Evolutionary conservation across 2,797 vertebrate species (phyloP), one percentile per base, ranked within the genome.

Genomic region (Danionella dracula): DNA sequence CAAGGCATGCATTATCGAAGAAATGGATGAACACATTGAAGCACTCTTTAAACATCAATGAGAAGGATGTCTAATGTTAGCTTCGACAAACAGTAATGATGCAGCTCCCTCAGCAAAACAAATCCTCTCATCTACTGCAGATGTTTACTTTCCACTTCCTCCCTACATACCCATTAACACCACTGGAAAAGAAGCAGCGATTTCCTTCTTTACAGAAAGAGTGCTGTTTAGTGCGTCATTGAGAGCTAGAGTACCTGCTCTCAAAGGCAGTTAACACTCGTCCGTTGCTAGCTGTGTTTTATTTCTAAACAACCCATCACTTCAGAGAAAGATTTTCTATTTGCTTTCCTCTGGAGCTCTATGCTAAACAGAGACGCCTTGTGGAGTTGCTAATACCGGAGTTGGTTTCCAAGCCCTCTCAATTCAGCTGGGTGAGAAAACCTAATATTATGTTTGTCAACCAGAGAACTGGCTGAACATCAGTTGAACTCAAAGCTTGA

Each of bases 371-470:
- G 85, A 81, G 75, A 68, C 3, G 44, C 84, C 78, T 87, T 87
- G 83, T 86, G 73, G 71, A 75, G 72, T 75, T 49, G 34, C 61
- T 46, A 17, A 31, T 58, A 21, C 56, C 13, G 11, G 15, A 34
- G 57, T 46, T 57, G 41, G 63, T 41, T 60, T 60, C 51, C 17
- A 16, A 45, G 42, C 58, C 48, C 37, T 70, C 42, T 68, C 66
- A 37, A 66, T 76, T 61, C 32, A 58, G 45, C 72, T 59, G 4
- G 66, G 78, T 72, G 46, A 78, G 76, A 81, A 85, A 84, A 68
- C 86, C 87, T 84, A 89, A 90, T 88, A 86, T 90, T 90, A 81
- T 89, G 83, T 86, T 87, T 89, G 81, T 84, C 78, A 78, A 80
- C 82, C 70, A 67, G 72, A 76, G 80, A 82, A 51, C 78, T 80